phyloP scores from a whole-genome alignment of 2,113 vertebrate species.

The Thryonomys swinderianus region DNA sequence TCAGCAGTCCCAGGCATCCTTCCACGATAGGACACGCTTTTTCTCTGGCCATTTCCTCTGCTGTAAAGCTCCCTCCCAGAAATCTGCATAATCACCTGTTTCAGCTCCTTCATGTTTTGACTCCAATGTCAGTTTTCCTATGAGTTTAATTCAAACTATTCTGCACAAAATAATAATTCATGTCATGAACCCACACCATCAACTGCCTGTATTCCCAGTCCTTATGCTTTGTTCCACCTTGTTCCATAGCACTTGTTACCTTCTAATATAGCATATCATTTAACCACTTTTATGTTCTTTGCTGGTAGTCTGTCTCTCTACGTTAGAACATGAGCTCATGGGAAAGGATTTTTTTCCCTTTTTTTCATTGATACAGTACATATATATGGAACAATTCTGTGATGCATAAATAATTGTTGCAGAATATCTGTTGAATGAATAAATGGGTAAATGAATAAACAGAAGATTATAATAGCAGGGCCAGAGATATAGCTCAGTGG shows the following conservation, averaged over 20 bases:
- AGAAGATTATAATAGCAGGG: background rate
- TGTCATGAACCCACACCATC: background rate
- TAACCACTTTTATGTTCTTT: background rate
- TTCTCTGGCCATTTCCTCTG: background rate
- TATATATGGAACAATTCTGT: background rate
- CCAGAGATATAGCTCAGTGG: too few species aligned
- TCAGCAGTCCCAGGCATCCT: background rate
- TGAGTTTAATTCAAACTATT: background rate
- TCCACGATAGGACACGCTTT: background rate
- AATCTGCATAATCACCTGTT: background rate
- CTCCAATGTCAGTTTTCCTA: background rate
- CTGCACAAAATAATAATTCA: background rate
- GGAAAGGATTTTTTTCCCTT: background rate
- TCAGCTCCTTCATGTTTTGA: background rate
- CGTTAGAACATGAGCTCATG: conserved; percentile 22
- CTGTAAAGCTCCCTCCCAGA: background rate
- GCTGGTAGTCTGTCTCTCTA: background rate
- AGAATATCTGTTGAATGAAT: background rate
- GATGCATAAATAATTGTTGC: background rate
- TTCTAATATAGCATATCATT: background rate
- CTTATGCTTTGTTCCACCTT: background rate
- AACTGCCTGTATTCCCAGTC: background rate
- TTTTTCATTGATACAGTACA: conserved; percentile 22
- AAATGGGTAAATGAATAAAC: background rate
- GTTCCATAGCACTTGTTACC: background rate